Percentiles rank a stretch among this genome's conserved stretches.
Evolutionary conservation across 2,113 vertebrate genomes (phyloP).

Genomic region (Ictidomys tridecemlineatus): DNA sequence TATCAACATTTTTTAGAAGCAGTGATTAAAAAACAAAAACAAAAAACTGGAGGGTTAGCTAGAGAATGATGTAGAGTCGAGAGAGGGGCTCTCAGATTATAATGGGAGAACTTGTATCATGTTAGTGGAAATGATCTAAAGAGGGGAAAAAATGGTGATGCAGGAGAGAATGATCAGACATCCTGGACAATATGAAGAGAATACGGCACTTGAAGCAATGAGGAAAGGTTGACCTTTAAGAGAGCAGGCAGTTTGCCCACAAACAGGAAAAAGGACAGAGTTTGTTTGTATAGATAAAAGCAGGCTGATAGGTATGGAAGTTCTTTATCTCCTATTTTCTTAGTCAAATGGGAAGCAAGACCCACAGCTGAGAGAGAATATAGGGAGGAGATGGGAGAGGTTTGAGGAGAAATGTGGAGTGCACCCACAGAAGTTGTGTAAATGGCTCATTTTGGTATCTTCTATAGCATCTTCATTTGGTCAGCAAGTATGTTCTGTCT

Average conservation of each 20-base stretch:
- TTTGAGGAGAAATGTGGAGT: not conserved
- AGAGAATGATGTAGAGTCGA: not conserved
- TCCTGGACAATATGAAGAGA: not conserved
- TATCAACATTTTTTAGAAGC: not conserved
- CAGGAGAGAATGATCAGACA: not conserved
- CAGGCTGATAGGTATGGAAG: not conserved
- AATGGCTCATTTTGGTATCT: not conserved
- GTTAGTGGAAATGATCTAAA: not conserved
- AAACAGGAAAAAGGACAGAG: not conserved
- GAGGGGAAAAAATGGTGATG: not conserved
- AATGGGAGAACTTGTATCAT: not conserved
- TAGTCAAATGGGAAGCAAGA: not conserved
- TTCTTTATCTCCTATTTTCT: not conserved
- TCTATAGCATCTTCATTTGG: not conserved
- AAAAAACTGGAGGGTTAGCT: not conserved
- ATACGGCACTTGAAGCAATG: not conserved
- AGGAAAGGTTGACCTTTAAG: not conserved
- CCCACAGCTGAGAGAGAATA: not conserved
- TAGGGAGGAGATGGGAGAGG: not conserved
- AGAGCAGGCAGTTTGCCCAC: not conserved
- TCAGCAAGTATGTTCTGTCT: conserved; percentile 1
- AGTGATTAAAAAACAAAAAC: too few species aligned
- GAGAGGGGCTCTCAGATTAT: not conserved
- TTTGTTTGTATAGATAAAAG: not conserved
- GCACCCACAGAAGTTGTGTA: not conserved